Base-by-base conservation (phyloP, 1,140 invertebrate species). In the Apis florea region DNA sequence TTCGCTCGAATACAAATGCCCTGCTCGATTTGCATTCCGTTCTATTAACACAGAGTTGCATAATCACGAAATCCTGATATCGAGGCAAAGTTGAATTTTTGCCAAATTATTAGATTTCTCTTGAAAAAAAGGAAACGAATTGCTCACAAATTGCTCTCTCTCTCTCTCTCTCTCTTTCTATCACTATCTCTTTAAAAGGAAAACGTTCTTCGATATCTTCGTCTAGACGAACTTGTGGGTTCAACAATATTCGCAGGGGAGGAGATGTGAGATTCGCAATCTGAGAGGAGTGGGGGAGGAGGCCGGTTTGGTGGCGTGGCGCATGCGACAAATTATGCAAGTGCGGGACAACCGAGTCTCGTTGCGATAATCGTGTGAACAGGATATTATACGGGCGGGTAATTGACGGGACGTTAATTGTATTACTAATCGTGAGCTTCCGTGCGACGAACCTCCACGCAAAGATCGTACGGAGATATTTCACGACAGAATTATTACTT, bases 401-500 rank as follows among this genome's bases (percentile, higher is more conserved):
- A 76, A 76, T 66, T 53, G 73, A 76, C 73, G 24, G 73, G 15
- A 47, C 73, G 61, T 66, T 66, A 54, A 76, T 76, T 24, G 61
- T 51, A 76, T 76, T 76, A 54, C 24, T 76, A 76, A 76, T 76
- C 73, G 26, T 2, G 49, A 5, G 49, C 26, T 64, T 76, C 61
- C 61, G 61, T 54, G 73, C 61, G n/a, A 26, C 9, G 49, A 10
- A 40, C 12, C 26, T 21, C 13, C 26, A 4, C 9, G 61, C 6
- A 15, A 76, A 12, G 49, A 53, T 75, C 59, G 49, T 53, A 64
- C 26, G 24, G 21, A n/a, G 51, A 17, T 75, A 53, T 24, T 0
- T n/a, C n/a, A 24, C 2, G 54, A 8, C 21, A 5, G 66, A 24
- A 40, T 40, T 49, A 73, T 19, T 49, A 73, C 19, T n/a, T 3